Percentiles rank a stretch among this genome's conserved stretches.
Evolutionary conservation across 2,113 vertebrate genomes (phyloP).

Genomic region (Leptobrachium leishanense): DNA sequence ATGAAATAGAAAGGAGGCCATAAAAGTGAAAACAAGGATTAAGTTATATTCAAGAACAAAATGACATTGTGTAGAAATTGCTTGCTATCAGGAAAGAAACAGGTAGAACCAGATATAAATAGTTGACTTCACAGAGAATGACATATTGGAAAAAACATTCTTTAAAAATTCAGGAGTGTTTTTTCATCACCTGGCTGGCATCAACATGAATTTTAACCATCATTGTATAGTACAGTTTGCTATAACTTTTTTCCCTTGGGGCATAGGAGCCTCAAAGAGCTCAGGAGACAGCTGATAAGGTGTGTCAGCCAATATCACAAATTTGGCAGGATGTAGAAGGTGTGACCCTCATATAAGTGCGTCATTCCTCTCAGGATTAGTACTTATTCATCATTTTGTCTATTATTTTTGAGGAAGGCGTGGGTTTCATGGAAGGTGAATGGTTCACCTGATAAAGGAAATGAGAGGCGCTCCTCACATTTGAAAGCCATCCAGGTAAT

Average conservation of each 20-base stretch:
- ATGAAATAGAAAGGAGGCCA: no score
- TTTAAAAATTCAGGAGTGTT: no score
- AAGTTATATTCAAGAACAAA: no score
- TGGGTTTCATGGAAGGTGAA: neutral
- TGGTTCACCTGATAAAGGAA: neutral
- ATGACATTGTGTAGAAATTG: no score
- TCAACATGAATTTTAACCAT: no score
- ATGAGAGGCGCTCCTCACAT: neutral
- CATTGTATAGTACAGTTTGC: neutral
- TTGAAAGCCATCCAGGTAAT: neutral
- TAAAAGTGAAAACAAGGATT: no score
- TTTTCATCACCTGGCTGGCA: no score
- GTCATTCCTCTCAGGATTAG: neutral
- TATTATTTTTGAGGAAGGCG: no score
- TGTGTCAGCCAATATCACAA: neutral
- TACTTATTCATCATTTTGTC: conserved; percentile 1
- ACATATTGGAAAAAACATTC: no score
- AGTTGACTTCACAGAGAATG: no score
- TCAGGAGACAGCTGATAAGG: conserved; percentile 1
- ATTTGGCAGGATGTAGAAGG: neutral
- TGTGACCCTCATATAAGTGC: conserved; percentile 1
- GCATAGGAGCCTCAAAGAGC: neutral
- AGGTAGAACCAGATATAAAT: no score
- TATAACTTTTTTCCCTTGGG: neutral
- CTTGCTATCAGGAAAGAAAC: no score